Evolutionary conservation across 2,888 invertebrate genomes (phyloP).

Genomic region (Acheta domesticus): DNA sequence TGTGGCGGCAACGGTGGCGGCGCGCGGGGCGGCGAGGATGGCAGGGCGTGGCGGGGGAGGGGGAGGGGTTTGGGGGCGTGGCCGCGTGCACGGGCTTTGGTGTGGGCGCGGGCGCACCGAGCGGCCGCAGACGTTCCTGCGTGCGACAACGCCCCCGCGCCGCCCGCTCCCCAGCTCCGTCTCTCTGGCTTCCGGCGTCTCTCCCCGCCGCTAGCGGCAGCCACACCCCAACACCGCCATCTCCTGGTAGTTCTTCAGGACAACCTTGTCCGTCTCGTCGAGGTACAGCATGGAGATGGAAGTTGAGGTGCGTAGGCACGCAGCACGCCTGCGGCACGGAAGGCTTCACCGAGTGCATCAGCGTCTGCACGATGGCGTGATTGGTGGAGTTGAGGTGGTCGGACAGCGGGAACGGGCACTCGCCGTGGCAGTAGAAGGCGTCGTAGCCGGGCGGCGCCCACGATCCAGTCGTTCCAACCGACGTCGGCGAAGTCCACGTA

Average conservation of each 20-base stretch:
- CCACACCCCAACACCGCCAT: slow-evolving; percentile 98
- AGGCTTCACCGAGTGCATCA: slow-evolving; percentile 92
- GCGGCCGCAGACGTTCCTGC: too few species aligned
- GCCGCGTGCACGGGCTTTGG: too few species aligned
- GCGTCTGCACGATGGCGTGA: slow-evolving; percentile 96
- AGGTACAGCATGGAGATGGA: slow-evolving; percentile 95
- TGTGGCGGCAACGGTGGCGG: too few species aligned
- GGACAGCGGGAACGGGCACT: slow-evolving; percentile 89
- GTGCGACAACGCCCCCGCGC: too few species aligned
- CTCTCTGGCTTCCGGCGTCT: too few species aligned
- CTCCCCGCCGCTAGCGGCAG: slow-evolving; percentile 66
- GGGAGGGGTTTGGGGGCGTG: too few species aligned
- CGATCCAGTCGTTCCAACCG: slow-evolving; percentile 99
- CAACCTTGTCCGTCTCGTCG: slow-evolving; percentile 90
- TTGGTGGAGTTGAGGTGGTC: slow-evolving; percentile 96
- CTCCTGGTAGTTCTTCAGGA: slow-evolving; percentile 97
- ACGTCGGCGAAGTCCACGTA: slow-evolving; percentile 95
- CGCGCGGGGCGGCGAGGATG: too few species aligned
- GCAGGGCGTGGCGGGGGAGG: too few species aligned
- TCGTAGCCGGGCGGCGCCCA: slow-evolving; percentile 95
- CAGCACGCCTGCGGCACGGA: slow-evolving; percentile 95
- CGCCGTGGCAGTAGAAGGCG: slow-evolving; percentile 93
- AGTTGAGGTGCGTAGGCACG: slow-evolving; percentile 90
- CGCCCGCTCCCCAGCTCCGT: too few species aligned
- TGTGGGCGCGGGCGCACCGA: too few species aligned